phyloP scores from a whole-genome alignment of 1,140 invertebrate species.

The Drosophila bipectinata region DNA sequence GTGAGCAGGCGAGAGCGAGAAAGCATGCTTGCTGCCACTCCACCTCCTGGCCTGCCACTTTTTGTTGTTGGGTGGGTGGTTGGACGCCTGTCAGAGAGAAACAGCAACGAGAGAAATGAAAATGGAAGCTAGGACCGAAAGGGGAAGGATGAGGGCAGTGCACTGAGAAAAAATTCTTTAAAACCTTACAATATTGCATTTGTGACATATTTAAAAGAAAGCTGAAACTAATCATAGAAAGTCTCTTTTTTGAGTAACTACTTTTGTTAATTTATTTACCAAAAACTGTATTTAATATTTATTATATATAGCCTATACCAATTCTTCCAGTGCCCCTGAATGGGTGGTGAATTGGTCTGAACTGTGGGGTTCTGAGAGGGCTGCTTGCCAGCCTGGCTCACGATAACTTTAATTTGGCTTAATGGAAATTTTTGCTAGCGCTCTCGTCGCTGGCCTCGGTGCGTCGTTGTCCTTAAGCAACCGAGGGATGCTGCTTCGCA shows the following conservation, averaged over 20 bases:
- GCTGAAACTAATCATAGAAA: too few relatives aligned
- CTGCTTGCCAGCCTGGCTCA: constrained; percentile 46
- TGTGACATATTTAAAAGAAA: not conserved
- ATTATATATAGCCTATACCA: not conserved
- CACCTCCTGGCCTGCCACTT: constrained; percentile 1
- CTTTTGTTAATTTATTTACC: too few relatives aligned
- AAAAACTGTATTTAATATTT: not conserved
- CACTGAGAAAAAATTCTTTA: constrained; percentile 15
- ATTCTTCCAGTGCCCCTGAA: constrained; percentile 3
- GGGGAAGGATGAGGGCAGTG: constrained; percentile 5
- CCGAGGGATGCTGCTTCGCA: constrained; percentile 30
- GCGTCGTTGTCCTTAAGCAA: constrained; percentile 41
- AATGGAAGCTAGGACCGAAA: constrained; percentile 59
- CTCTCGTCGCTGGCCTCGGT: constrained; percentile 17
- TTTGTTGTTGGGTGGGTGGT: constrained; percentile 36
- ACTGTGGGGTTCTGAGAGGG: constrained; percentile 38
- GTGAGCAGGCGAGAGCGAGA: constrained; percentile 21
- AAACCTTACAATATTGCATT: not conserved
- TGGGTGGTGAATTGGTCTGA: constrained; percentile 20
- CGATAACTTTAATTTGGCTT: constrained; percentile 82
- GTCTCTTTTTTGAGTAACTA: too few relatives aligned
- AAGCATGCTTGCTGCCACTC: constrained; percentile 31
- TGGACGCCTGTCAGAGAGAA: constrained; percentile 25
- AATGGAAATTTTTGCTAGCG: constrained; percentile 71
- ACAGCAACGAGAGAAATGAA: constrained; percentile 66